Evolutionary conservation across 2,888 invertebrate species (phyloP).

Genomic region (Anthoptus insignis): DNA sequence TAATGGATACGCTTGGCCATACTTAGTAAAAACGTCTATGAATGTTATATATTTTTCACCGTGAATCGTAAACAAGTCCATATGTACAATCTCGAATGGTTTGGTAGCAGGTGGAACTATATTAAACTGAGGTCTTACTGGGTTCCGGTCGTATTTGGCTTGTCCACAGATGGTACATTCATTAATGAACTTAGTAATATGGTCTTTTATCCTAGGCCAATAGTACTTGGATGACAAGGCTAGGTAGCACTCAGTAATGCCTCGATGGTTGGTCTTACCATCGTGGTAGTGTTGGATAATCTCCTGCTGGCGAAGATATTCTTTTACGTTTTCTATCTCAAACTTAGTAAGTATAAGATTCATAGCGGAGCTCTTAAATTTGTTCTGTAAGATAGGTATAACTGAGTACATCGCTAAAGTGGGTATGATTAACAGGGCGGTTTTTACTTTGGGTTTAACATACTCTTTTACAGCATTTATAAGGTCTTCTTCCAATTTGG

Average conservation of each 20-base stretch:
- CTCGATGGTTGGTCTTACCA: slow-evolving; percentile 39
- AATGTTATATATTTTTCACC: slow-evolving; percentile 35
- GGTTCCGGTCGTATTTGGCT: slow-evolving; percentile 44
- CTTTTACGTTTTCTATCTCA: slow-evolving; percentile 33
- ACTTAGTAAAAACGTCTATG: slow-evolving; percentile 30
- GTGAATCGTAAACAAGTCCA: slow-evolving; percentile 38
- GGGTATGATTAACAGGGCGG: slow-evolving; percentile 21
- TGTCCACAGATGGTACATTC: slow-evolving; percentile 36
- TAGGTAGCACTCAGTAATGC: slow-evolving; percentile 38
- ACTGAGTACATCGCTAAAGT: slow-evolving; percentile 25
- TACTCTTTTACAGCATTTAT: slow-evolving; percentile 24
- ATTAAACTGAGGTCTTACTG: slow-evolving; percentile 35
- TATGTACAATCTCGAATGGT: slow-evolving; percentile 42
- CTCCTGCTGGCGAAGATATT: slow-evolving; percentile 22
- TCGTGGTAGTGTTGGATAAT: slow-evolving; percentile 21
- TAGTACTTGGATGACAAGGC: slow-evolving; percentile 20
- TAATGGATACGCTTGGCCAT: slow-evolving; percentile 38
- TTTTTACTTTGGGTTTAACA: slow-evolving; percentile 32
- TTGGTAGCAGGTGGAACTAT: slow-evolving; percentile 39
- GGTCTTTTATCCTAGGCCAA: slow-evolving; percentile 51
- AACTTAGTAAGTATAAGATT: slow-evolving; percentile 25
- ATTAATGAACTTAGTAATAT: slow-evolving; percentile 48
- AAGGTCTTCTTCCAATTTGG: slow-evolving; percentile 36
- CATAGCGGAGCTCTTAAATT: slow-evolving; percentile 34
- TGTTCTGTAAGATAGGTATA: slow-evolving; percentile 25